phyloP scores from a whole-genome alignment of 2,888 invertebrate species.

The Polymixis flavicincta region DNA sequence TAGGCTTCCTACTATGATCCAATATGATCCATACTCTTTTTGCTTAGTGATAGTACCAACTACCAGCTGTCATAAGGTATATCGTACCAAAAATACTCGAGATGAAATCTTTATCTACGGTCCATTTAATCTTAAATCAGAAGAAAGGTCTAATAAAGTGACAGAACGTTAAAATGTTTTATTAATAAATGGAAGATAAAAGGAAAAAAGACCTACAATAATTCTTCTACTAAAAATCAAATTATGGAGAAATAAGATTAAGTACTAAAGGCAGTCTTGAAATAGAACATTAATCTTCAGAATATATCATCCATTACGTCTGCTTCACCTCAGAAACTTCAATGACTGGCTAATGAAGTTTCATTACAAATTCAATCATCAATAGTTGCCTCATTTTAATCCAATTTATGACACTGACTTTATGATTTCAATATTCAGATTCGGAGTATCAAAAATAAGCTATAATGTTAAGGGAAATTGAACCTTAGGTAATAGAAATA shows the following conservation, averaged over 20 bases:
- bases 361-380: constrained; percentile 61
- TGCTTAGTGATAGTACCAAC: not conserved
- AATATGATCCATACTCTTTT: too few species aligned
- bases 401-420: constrained; percentile 59
- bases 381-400: constrained; percentile 56
- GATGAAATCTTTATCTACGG: not conserved
- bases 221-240: constrained; percentile 15
- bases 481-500: constrained; percentile 2
- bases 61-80: not conserved
- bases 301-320: constrained; percentile 34
- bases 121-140: not conserved
- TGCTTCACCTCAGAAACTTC: constrained; percentile 39
- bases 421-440: constrained; percentile 58
- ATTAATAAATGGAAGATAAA: constrained; percentile 22
- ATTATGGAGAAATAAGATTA: constrained; percentile 29
- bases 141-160: not conserved
- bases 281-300: constrained; percentile 36
- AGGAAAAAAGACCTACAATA: not conserved
- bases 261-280: not conserved
- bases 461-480: constrained; percentile 8
- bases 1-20: too few species aligned
- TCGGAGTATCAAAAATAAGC: constrained; percentile 48
- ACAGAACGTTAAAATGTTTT: constrained; percentile 7
- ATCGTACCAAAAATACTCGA: not conserved
- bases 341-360: constrained; percentile 60